A percentile compares a stretch with the other conserved stretches of the same genome.
Conservation (phyloP, 2,888 invertebrate species). For the Drosophila meridionalis region DNA sequence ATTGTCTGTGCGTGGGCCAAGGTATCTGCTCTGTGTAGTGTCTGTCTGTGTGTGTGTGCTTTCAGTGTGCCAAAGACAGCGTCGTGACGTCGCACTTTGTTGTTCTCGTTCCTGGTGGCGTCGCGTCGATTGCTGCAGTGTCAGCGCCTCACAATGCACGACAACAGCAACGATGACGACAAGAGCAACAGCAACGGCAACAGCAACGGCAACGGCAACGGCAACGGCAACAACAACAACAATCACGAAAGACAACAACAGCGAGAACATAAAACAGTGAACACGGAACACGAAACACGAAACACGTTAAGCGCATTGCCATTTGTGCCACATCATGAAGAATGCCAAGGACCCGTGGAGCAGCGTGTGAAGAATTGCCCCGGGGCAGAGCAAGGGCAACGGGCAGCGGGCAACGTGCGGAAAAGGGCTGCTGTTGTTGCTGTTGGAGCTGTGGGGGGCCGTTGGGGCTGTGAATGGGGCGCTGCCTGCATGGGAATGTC, state of each 20-base stretch:
- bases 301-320: constrained; percentile 79
- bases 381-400: constrained; percentile 28
- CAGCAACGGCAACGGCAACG: background rate
- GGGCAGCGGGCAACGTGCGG: constrained; percentile 18
- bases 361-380: constrained; percentile 47
- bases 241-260: constrained; percentile 47
- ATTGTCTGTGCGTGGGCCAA: constrained; percentile 80
- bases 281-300: constrained; percentile 70
- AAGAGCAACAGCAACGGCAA: constrained; percentile 30
- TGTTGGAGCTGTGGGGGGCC: background rate
- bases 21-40: constrained; percentile 53
- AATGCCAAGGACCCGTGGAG: constrained; percentile 60
- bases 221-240: constrained; percentile 25
- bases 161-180: constrained; percentile 33
- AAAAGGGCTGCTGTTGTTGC: background rate
- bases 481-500: constrained; percentile 58
- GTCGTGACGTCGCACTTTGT: constrained; percentile 32
- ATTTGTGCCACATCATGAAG: constrained; percentile 76
- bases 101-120: constrained; percentile 34
- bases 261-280: constrained; percentile 67
- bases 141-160: constrained; percentile 60
- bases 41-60: constrained; percentile 10
- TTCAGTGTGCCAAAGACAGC: constrained; percentile 43
- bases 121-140: constrained; percentile 72
- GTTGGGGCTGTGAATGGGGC: no score